Base-by-base conservation (phyloP, 2,888 invertebrate genomes). In the Calliopum simillimum region DNA sequence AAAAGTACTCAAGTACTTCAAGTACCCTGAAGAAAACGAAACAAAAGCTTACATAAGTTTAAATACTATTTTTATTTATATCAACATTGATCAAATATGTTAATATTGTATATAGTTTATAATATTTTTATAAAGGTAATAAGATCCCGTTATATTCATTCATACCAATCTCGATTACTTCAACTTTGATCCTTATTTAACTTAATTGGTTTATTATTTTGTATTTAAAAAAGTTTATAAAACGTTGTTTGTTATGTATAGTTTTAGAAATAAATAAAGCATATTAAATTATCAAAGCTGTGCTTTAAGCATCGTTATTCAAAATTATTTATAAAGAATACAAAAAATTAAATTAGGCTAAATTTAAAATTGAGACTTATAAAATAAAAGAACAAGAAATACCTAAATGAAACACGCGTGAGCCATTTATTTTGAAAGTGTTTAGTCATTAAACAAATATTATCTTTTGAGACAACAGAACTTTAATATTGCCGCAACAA, bases 41-140 rank as follows among this genome's bases (percentile, higher is more conserved):
- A 25, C 8, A 59, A 41, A 61, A 41, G 41, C 41, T 41, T 16
- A 43, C 14, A 16, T 16, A 61, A 5, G 21, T 46, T 43, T 58
- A 33, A n/a, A 51, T 64, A 64, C 53, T 41, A 43, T 13, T 51
- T 61, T 51, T 64, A 51, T 64, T 51, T 21, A 16, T 51, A 51
- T 51, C 51, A 64, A 64, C 49, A 64, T 64, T 21, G 64, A 49
- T 64, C 51, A 63, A 8, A 51, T 63, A 64, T 47, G 19, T 51
- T 53, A 64, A 64, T 64, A 64, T 41, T 51, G 33, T 53, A 51
- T 11, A 64, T 41, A 16, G 13, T 64, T 64, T 19, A 16, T 49
- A 33, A 33, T 19, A 33, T 64, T 41, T 14, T 53, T 21, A 8
- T 19, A n/a, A 64, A 46, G 13, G 19, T 33, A 21, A 19, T 51